Evolutionary conservation across 2,113 vertebrate species (phyloP), one percentile per base, ranked within the genome.

Genomic region (Urocolius indicus): DNA sequence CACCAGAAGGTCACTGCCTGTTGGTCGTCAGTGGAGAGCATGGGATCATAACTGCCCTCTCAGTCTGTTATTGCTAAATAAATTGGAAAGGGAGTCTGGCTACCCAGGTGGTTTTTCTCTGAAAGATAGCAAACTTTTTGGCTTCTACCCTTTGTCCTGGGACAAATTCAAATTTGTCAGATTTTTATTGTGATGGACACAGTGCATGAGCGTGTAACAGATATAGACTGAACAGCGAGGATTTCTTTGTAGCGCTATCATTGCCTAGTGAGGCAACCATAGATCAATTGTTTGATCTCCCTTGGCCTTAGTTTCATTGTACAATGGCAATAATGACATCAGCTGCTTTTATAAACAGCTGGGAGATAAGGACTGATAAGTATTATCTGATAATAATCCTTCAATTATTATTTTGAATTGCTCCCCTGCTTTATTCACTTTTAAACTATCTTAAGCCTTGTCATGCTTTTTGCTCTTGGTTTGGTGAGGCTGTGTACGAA

Each of bases 1-100:
- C n/a, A 22, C 52, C 65, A 92, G 67, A 77, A 91, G 87, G 75
- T 95, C 87, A 82, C 54, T 82, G 87, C n/a, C 36, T 91, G 21
- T 69, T 76, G 59, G 63, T 84, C 2, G 3, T 71, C 43, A 74
- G 34, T 61, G 45, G 48, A 55, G 77, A 94, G 32, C 48, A 34
- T 14, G 52, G 61, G 54, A 86, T 75, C 11, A 6, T 32, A 72
- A 65, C 41, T 92, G 27, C 66, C 68, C 48, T 45, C 72, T 84
- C 74, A 6, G 2, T 24, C 34, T 23, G 57, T 62, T 81, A 30
- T 46, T 72, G 45, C 45, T 93, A 61, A 87, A 86, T 5, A 73
- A 22, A 41, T 62, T 78, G 72, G 63, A 86, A 71, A 54, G 38
- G 13, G 49, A 73, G 9, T 43, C 38, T 84, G 79, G 23, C 32